Evolutionary conservation across 2,888 invertebrate species (phyloP), one percentile per base, ranked within the genome.

Genomic region (Apodemia mormo): DNA sequence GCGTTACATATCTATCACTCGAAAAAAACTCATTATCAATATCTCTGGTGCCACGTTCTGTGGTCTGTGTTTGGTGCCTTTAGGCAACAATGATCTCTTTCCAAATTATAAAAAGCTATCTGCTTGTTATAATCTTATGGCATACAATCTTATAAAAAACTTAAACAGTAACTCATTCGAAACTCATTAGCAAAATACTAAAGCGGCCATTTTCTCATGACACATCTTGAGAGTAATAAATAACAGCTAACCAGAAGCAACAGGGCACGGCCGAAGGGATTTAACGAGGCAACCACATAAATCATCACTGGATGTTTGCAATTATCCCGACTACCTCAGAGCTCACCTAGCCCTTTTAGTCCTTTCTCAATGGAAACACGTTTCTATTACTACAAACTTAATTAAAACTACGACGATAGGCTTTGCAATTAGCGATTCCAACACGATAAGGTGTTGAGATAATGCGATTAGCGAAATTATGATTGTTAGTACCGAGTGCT

Each of bases 351-450:
- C 66, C 56, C 67, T 70, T 68, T 68, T 61, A 71, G 66, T 30
- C 66, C 66, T 66, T 40, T 66, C 40, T 65, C 70, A 68, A 49
- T 65, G 72, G 61, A 70, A 73, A 70, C 72, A 76, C 75, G 78
- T 76, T 78, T 79, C 76, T 78, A 76, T 78, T 77, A 76, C 75
- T 78, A 79, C 77, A 81, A 78, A 80, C 76, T 80, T 84, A 83
- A 84, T 85, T 81, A 83, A 80, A 81, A 79, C 79, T 77, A 69
- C 77, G 75, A 68, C 71, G 71, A 72, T 74, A 74, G 70, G 72
- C 76, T 72, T 71, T 74, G 78, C 79, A 78, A 74, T 74, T 72
- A 76, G 74, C 69, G 70, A 72, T 73, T 71, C 66, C 68, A 67
- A 68, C 68, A 52, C 70, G 70, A 70, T 70, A 71, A 73, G 66